Evolutionary conservation across 2,888 invertebrate genomes (phyloP).

Genomic region (Geotrupes spiniger): DNA sequence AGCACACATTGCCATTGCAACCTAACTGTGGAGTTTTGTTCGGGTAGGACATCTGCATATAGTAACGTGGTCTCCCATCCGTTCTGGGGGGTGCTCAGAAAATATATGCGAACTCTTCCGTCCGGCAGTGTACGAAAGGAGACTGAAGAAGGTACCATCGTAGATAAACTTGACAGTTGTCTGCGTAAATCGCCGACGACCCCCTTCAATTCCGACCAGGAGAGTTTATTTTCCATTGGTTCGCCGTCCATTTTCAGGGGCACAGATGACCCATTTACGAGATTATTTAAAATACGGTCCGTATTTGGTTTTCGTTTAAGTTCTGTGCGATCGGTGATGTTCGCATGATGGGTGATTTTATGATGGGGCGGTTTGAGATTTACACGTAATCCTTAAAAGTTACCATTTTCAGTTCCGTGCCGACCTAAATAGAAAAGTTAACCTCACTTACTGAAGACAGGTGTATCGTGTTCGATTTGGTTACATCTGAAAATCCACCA

Average conservation of each 20-base stretch:
- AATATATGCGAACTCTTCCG: slow-evolving; percentile 83
- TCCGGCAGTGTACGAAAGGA: slow-evolving; percentile 76
- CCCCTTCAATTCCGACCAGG: slow-evolving; percentile 78
- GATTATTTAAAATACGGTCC: too few species aligned
- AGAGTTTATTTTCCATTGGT: slow-evolving; percentile 41
- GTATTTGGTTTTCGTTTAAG: too few species aligned
- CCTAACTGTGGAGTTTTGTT: slow-evolving; percentile 11
- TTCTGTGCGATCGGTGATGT: not conserved
- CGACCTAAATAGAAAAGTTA: slow-evolving; percentile 18
- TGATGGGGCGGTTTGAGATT: slow-evolving; percentile 10
- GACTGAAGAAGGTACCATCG: slow-evolving; percentile 79
- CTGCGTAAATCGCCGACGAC: slow-evolving; percentile 79
- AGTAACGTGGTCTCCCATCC: slow-evolving; percentile 88
- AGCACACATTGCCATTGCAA: slow-evolving; percentile 79
- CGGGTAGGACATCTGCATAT: slow-evolving; percentile 75
- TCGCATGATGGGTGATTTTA: not conserved
- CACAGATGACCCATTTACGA: slow-evolving; percentile 1
- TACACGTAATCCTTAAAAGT: slow-evolving; percentile 9
- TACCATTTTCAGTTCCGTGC: slow-evolving; percentile 11
- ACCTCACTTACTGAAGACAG: slow-evolving; percentile 17
- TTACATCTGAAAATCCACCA: slow-evolving; percentile 17
- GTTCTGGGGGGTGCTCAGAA: slow-evolving; percentile 81
- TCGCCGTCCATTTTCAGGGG: slow-evolving; percentile 15
- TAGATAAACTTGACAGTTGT: slow-evolving; percentile 73
- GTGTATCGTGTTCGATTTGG: slow-evolving; percentile 3